These are phyloP conservation scores for Callionymus lyra DNA, from an alignment of 2,113 vertebrate genomes.

Conservation along the genomic window DNA sequence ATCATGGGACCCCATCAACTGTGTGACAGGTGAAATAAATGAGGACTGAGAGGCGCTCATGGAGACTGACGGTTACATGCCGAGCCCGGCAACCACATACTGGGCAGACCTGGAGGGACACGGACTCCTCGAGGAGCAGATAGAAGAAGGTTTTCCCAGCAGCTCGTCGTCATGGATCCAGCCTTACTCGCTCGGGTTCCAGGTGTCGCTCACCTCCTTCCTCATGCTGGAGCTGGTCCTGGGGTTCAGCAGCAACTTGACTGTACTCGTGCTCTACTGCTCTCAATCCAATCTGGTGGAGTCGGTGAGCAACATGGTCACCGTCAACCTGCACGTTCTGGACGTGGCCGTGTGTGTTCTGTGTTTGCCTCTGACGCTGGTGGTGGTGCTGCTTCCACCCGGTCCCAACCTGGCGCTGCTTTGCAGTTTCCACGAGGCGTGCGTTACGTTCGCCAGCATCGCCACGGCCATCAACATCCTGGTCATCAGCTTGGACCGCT, in stretches of 20 bases:
- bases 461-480: slow-evolving; percentile 72
- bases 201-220: slow-evolving; percentile 65
- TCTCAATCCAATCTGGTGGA: slow-evolving; percentile 71
- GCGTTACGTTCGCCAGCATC: slow-evolving; percentile 70
- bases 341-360: slow-evolving; percentile 71
- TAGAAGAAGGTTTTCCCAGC: slow-evolving; percentile 12
- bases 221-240: slow-evolving; percentile 72
- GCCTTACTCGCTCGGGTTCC: slow-evolving; percentile 64
- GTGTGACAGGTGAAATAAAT: slow-evolving; percentile 39
- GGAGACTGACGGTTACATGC: slow-evolving; percentile 69
- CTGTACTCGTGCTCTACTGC: slow-evolving; percentile 70
- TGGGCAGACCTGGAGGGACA: slow-evolving; percentile 51
- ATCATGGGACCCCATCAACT: slow-evolving; percentile 49
- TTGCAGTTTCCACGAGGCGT: slow-evolving; percentile 75
- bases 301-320: slow-evolving; percentile 74
- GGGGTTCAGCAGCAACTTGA: slow-evolving; percentile 72
- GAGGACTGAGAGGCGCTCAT: slow-evolving; percentile 60
- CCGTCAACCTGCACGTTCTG: slow-evolving; percentile 69
- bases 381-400: slow-evolving; percentile 64
- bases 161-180: slow-evolving; percentile 50
- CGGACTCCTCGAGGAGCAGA: slow-evolving; percentile 27
- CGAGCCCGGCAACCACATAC: slow-evolving; percentile 51
- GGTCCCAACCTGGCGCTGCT: slow-evolving; percentile 63
- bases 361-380: slow-evolving; percentile 67
- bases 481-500: slow-evolving; percentile 70